Percentiles rank a stretch among this genome's conserved stretches.
These are phyloP conservation scores for Lacanobia wlatinum DNA, from an alignment of 2,888 invertebrate genomes.

Conservation along the genomic window DNA sequence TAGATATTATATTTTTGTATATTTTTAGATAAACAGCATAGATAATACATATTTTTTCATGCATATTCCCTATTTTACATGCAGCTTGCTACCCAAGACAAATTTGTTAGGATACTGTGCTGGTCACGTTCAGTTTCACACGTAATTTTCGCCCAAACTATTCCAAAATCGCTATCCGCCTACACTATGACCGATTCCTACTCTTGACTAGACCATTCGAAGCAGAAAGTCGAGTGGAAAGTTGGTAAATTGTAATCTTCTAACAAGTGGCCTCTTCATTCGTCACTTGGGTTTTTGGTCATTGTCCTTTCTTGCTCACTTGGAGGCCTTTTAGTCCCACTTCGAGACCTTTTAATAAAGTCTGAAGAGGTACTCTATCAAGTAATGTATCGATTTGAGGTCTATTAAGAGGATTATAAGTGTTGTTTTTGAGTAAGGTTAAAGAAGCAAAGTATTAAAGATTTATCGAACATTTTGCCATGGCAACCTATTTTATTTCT, in stretches of 20 bases:
- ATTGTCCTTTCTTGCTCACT: conserved; percentile 53
- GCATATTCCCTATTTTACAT: too few relatives aligned
- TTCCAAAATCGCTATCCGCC: conserved; percentile 20
- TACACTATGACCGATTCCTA: conserved; percentile 15
- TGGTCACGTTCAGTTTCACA: not conserved
- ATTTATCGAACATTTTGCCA: not conserved
- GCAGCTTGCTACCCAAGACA: too few relatives aligned
- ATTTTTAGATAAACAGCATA: too few relatives aligned
- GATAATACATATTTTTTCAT: too few relatives aligned
- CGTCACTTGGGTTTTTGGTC: conserved; percentile 58
- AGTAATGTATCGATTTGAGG: conserved; percentile 8
- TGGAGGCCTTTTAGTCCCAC: conserved; percentile 14
- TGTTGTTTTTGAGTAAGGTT: conserved; percentile 15
- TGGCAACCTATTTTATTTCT: conserved; percentile 2
- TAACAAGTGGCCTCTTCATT: conserved; percentile 59
- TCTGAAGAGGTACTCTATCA: conserved; percentile 23
- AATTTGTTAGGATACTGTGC: not conserved
- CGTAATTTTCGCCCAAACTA: not conserved
- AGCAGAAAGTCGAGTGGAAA: conserved; percentile 65
- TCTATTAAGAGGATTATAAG: not conserved
- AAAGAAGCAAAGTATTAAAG: conserved; percentile 8
- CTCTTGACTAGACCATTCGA: conserved; percentile 51
- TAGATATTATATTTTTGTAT: too few relatives aligned
- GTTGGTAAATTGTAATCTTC: conserved; percentile 70
- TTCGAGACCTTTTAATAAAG: conserved; percentile 35